Base-by-base conservation (phyloP, 2,113 vertebrate species). In the Sterna hirundo region DNA sequence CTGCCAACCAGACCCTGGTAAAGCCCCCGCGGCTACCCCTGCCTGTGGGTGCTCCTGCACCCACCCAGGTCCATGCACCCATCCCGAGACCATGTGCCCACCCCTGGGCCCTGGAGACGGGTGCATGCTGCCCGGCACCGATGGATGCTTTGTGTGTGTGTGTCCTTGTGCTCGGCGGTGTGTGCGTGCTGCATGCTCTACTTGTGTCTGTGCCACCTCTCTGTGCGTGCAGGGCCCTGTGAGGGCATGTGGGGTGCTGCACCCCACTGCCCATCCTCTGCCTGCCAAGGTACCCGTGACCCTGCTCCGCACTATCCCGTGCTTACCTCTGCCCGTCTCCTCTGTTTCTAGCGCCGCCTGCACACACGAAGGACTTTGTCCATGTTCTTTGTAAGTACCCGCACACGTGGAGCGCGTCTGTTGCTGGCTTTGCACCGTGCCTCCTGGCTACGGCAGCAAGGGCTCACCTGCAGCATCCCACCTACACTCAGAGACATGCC, bases 321-420 rank as follows among this genome's bases (percentile, higher is more conserved):
- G 94, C 96, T 97, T 97, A 97, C 94, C 69, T 97, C 77, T 97
- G 95, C 96, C 76, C 32, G 18, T 94, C 64, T 93, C 88, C 76
- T 93, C 83, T 97, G 93, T 98, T 98, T 96, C 70, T 96, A 99
- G 99, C 98, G 98, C 65, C 99, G 99, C 86, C 98, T 99, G 75
- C 99, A 99, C 83, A 99, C 98, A 38, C 98, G 99, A 96, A 98
- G 99, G 97, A 99, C 99, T 17, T 98, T 99, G 74, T 99, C 99
- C 97, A 99, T 99, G 99, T 99, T 99, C 97, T 99, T 99, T 98
- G 99, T 99, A 98, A 99, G 99, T 99, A 98, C 69, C 60, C 64
- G 34, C 57, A 40, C 42, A 11, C 6, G 5, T 55, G 51, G 40
- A 82, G 69, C 49, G 4, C 51, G 34, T 8, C 55, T 4, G 0